phyloP scores from a whole-genome alignment of 2,888 invertebrate genomes.

The Lycophotia porphyrea region DNA sequence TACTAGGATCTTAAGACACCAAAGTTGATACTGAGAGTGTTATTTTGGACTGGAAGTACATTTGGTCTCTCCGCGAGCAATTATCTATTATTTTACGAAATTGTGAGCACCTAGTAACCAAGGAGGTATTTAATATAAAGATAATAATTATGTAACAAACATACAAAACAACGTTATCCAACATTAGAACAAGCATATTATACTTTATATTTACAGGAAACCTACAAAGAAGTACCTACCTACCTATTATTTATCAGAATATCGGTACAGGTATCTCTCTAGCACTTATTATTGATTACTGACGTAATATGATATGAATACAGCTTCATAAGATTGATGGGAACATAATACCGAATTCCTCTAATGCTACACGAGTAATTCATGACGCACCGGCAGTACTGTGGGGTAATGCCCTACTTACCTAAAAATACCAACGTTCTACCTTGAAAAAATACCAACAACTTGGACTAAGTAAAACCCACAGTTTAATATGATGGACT shows the following conservation, averaged over 20 bases:
- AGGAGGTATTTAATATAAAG: neutral
- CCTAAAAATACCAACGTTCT: neutral
- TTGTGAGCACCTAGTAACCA: neutral
- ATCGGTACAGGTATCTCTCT: neutral
- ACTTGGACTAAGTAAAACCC: neutral
- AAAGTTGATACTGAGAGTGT: neutral
- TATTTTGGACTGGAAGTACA: neutral
- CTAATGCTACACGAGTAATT: neutral
- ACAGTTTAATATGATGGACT: neutral
- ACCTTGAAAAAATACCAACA: neutral
- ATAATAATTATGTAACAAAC: neutral
- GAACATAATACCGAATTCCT: neutral
- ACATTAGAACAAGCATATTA: neutral
- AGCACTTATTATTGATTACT: constrained; percentile 2
- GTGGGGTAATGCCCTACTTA: neutral
- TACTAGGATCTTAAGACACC: neutral
- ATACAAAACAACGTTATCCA: neutral
- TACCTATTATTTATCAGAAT: neutral
- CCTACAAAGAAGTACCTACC: neutral
- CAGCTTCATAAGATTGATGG: neutral
- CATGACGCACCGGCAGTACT: neutral
- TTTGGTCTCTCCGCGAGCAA: neutral
- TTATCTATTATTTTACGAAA: neutral
- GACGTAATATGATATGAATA: constrained; percentile 1
- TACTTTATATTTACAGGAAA: neutral